Conservation (phyloP, 2,113 vertebrate genomes). For the Rynchops niger region DNA sequence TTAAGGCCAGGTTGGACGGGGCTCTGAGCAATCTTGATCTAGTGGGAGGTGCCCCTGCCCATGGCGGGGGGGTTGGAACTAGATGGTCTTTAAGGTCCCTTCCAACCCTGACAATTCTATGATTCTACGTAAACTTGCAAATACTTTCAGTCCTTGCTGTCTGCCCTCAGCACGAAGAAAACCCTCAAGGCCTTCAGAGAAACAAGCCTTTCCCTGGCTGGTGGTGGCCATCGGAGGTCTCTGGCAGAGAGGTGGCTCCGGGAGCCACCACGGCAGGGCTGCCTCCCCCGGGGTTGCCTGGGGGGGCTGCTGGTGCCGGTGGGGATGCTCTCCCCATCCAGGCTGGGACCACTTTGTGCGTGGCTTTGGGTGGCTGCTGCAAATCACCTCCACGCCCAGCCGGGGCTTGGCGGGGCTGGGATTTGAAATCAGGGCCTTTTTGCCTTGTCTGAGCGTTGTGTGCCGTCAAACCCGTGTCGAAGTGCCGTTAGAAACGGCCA, state of each 20-base stretch:
- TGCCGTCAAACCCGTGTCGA: neutral
- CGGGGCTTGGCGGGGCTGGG: fast-evolving
- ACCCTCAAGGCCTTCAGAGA: neutral
- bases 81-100: too few relatives aligned
- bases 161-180: neutral
- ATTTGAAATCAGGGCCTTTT: neutral
- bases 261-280: neutral
- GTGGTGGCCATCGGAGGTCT: neutral
- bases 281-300: neutral
- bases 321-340: neutral
- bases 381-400: neutral
- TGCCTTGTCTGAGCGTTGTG: fast-evolving
- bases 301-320: neutral
- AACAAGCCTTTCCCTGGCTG: neutral
- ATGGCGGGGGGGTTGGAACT: too few relatives aligned
- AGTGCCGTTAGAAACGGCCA: neutral
- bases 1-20: too few relatives aligned
- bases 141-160: neutral
- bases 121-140: neutral
- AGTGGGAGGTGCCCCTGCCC: too few relatives aligned
- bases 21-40: too few relatives aligned
- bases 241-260: neutral
- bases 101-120: too few relatives aligned
- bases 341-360: fast-evolving
- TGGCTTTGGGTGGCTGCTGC: neutral